phyloP scores from a whole-genome alignment of 2,888 invertebrate genomes.

The Agapostemon virescens region DNA sequence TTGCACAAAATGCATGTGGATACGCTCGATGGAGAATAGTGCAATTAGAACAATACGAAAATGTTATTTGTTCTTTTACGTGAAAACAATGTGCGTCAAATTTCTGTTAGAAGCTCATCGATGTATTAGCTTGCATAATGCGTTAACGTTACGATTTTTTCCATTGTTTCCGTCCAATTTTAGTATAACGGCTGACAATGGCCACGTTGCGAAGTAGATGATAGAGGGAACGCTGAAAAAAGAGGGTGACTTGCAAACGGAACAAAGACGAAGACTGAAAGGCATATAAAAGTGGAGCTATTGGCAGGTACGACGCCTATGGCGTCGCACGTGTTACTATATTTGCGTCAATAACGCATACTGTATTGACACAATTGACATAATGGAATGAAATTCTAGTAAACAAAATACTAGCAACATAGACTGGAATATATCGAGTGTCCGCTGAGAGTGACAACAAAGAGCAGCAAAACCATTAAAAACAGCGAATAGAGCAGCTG shows the following conservation, averaged over 20 bases:
- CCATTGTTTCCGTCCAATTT: conserved; percentile 13
- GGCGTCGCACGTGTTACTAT: background rate
- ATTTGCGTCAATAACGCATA: background rate
- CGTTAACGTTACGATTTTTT: background rate
- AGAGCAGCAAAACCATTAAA: background rate
- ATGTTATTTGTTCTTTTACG: background rate
- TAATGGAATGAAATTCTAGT: background rate
- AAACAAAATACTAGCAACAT: background rate
- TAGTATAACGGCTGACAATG: background rate
- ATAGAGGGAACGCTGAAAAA: background rate
- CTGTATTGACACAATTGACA: background rate
- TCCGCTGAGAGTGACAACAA: background rate
- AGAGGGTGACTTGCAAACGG: background rate
- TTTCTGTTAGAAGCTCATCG: no score
- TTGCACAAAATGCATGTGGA: no score
- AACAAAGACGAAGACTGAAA: conserved; percentile 20
- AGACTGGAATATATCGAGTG: background rate
- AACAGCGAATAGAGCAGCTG: background rate
- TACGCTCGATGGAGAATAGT: no score
- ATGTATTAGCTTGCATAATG: background rate
- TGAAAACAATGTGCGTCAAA: background rate
- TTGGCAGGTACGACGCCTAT: background rate
- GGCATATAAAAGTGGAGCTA: background rate
- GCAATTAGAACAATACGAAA: background rate
- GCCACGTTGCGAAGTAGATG: background rate